Conservation (phyloP, 2,113 vertebrate species). For the Natator depressus region DNA sequence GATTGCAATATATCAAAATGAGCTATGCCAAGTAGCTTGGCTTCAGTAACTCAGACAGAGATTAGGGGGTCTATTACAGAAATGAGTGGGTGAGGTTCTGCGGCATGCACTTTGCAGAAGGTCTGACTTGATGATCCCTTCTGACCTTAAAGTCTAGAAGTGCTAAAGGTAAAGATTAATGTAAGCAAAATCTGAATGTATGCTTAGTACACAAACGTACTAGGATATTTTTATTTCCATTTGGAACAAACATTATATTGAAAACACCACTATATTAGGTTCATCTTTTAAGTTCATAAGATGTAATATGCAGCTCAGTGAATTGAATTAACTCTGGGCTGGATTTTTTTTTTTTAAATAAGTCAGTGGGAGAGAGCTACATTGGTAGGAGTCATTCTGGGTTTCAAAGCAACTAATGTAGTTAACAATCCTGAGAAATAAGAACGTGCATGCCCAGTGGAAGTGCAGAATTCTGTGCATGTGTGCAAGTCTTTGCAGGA, state of each 20-base stretch:
- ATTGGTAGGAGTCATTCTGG: background rate
- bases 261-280: background rate
- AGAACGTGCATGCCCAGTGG: background rate
- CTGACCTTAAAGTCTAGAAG: background rate
- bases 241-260: background rate
- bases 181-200: background rate
- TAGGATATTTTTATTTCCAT: background rate
- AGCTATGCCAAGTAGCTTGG: too few relatives aligned
- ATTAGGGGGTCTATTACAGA: too few relatives aligned
- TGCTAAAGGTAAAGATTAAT: background rate
- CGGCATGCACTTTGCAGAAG: background rate
- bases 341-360: background rate
- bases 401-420: slow-evolving; percentile 9
- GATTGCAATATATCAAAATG: background rate
- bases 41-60: too few relatives aligned
- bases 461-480: background rate
- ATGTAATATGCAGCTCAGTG: background rate
- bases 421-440: background rate
- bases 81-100: too few relatives aligned
- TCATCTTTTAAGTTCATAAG: background rate
- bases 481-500: background rate
- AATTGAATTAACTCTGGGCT: background rate
- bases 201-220: background rate
- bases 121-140: background rate
- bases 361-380: background rate